These are phyloP conservation scores for Harpagus bidentatus DNA, from an alignment of 2,113 vertebrate species.

Conservation along the genomic window DNA sequence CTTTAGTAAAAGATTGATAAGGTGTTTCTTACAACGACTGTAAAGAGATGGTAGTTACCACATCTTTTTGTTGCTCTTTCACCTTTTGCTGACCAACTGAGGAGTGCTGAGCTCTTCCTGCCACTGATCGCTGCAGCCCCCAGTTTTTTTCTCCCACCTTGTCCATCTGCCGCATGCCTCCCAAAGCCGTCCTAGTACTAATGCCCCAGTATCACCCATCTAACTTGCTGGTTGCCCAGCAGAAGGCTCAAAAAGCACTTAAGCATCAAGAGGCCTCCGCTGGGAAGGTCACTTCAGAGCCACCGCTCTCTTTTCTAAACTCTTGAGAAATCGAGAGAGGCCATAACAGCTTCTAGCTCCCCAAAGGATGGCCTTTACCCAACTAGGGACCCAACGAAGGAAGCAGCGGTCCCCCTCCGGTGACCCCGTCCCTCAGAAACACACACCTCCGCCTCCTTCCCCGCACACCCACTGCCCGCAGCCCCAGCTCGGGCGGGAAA, in stretches of 20 bases:
- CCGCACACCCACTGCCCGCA: not conserved
- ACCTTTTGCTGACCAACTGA: not conserved
- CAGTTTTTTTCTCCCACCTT: too few relatives aligned
- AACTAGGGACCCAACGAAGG: accelerated
- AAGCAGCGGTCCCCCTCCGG: accelerated
- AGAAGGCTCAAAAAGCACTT: not conserved
- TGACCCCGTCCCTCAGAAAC: not conserved
- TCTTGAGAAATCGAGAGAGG: not conserved
- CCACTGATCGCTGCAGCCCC: accelerated
- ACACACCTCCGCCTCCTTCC: not conserved
- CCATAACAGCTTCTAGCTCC: not conserved
- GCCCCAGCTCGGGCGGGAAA: accelerated
- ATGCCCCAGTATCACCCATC: accelerated
- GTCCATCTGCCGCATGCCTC: not conserved
- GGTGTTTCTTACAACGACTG: accelerated
- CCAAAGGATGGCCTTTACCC: accelerated
- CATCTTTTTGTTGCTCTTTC: not conserved
- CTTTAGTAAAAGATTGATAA: not conserved
- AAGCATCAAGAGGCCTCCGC: not conserved
- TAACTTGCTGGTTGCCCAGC: accelerated
- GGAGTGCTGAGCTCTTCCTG: not conserved
- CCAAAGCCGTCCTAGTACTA: not conserved
- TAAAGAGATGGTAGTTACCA: accelerated
- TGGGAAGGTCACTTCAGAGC: not conserved
- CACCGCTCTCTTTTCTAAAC: not conserved